These are phyloP conservation scores for Crocidura indochinensis DNA, from an alignment of 2,797 vertebrate species.

Conservation along the genomic window DNA sequence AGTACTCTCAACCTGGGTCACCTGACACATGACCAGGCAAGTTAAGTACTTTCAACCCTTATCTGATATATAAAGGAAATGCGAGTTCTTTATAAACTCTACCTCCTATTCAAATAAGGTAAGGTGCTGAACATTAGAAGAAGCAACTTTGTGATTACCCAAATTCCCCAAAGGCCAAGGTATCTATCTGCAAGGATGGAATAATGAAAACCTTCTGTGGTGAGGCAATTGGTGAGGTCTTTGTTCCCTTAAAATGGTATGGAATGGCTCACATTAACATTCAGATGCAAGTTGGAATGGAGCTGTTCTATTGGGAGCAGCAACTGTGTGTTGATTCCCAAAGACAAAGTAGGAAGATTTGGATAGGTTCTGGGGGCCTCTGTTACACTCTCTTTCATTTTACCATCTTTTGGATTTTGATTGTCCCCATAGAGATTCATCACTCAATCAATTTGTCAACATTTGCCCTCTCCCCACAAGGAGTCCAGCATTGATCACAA, in stretches of 20 bases:
- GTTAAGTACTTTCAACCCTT: neutral
- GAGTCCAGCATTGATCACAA: conserved; percentile 11
- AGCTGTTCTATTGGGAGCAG: neutral
- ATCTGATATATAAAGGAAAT: neutral
- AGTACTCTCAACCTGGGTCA: neutral
- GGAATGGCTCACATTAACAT: neutral
- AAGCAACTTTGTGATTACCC: neutral
- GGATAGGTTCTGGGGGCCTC: neutral
- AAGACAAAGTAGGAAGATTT: neutral
- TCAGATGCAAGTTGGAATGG: neutral
- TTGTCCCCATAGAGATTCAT: neutral
- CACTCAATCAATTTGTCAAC: neutral
- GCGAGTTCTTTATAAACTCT: conserved; percentile 4
- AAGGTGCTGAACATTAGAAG: neutral
- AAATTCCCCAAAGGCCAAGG: conserved; percentile 11
- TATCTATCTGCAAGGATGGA: conserved; percentile 9
- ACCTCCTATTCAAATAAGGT: neutral
- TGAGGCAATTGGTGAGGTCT: neutral
- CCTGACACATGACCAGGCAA: neutral
- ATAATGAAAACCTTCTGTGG: conserved; percentile 36
- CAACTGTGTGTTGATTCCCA: neutral
- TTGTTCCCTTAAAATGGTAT: neutral
- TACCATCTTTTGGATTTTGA: neutral
- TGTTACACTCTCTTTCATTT: neutral
- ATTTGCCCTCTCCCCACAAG: neutral